These are phyloP conservation scores for Calyptomena viridis DNA, from an alignment of 2,113 vertebrate genomes.

Conservation along the genomic window DNA sequence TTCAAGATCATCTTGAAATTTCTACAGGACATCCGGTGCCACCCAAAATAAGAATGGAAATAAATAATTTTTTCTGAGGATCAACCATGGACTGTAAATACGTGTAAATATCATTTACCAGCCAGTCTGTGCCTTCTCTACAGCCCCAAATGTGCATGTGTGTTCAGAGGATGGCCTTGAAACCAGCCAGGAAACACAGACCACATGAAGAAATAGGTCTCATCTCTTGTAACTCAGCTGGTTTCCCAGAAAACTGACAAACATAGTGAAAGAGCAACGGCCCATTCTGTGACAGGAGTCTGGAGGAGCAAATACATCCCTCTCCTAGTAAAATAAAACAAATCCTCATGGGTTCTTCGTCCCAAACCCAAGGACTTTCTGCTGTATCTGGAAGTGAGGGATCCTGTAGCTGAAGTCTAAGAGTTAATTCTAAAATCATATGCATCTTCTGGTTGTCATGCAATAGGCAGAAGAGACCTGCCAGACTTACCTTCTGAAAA, in stretches of 20 bases:
- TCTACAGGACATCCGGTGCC: not conserved
- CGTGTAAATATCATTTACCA: not conserved
- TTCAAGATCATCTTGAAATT: not conserved
- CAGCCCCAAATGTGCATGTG: not conserved
- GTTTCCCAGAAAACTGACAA: not conserved
- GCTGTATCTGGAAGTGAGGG: not conserved
- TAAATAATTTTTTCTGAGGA: not conserved
- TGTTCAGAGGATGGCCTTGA: not conserved
- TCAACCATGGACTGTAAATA: not conserved
- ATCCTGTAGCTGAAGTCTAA: not conserved
- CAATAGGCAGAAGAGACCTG: not conserved
- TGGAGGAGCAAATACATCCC: not conserved
- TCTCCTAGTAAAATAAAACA: not conserved
- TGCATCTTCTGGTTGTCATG: not conserved
- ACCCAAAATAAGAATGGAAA: not conserved
- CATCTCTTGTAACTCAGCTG: not conserved
- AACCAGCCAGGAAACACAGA: not conserved
- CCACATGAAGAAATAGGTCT: not conserved
- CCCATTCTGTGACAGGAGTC: not conserved
- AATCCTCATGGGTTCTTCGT: not conserved
- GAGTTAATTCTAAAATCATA: not conserved
- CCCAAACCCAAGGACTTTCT: not conserved
- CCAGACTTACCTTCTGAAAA: not conserved
- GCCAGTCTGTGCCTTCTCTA: not conserved
- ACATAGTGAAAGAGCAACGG: not conserved